These are phyloP conservation scores for Vireo altiloquus DNA, from an alignment of 2,113 vertebrate genomes.

Conservation along the genomic window DNA sequence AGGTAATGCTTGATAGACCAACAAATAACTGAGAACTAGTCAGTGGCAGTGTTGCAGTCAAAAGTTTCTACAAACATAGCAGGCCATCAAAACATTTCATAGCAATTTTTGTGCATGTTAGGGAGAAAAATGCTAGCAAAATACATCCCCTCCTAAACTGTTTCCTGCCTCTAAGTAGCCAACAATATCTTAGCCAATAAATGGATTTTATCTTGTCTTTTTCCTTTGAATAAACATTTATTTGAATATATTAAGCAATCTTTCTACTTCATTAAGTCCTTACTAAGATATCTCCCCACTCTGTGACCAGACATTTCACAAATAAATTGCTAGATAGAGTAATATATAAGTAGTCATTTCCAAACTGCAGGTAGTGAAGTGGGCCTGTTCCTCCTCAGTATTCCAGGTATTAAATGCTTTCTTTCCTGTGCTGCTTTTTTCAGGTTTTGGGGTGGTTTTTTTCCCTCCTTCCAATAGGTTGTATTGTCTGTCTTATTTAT, in stretches of 20 bases:
- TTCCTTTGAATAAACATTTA: slow-evolving; percentile 15
- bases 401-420: not conserved
- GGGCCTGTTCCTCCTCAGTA: not conserved
- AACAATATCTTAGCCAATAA: not conserved
- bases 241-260: not conserved
- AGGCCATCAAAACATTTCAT: not conserved
- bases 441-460: not conserved
- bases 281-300: not conserved
- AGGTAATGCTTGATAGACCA: not conserved
- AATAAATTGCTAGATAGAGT: not conserved
- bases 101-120: not conserved
- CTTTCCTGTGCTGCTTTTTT: not conserved
- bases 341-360: not conserved
- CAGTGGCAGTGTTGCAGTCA: not conserved
- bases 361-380: not conserved
- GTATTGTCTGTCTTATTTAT: not conserved
- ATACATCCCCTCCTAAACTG: not conserved
- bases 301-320: not conserved
- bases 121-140: not conserved
- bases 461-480: not conserved
- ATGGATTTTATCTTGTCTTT: not conserved
- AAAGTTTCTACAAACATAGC: not conserved
- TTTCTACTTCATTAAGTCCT: not conserved
- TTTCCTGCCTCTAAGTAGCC: not conserved
- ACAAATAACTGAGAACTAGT: not conserved